Conservation (phyloP, 1,140 invertebrate species). For the Aphelenchoides besseyi region DNA sequence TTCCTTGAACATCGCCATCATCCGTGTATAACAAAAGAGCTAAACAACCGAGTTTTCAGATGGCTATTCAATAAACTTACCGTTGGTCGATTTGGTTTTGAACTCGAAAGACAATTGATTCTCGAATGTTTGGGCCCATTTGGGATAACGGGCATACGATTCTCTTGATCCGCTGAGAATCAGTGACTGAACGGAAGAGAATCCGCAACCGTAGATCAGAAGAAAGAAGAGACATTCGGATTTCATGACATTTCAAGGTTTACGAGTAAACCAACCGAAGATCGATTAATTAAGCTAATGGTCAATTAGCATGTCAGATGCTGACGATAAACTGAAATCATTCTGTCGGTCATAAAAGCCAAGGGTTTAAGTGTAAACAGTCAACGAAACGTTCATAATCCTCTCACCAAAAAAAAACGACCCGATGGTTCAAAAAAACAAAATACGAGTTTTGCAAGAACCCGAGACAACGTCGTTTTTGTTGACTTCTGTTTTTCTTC, state of each 20-base stretch:
- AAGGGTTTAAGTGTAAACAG: conserved; percentile 40
- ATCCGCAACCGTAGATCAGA: conserved; percentile 72
- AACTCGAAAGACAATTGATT: conserved; percentile 82
- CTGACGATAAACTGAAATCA: too few relatives aligned
- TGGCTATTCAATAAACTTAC: too few relatives aligned
- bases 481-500: too few relatives aligned
- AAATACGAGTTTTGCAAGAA: too few relatives aligned
- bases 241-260: conserved; percentile 23
- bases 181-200: background rate
- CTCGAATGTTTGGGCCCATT: conserved; percentile 62
- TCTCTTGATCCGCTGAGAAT: background rate
- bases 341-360: too few relatives aligned
- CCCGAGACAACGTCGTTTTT: too few relatives aligned
- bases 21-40: conserved; percentile 87
- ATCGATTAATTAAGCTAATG: too few relatives aligned
- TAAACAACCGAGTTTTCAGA: too few relatives aligned
- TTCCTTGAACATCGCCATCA: conserved; percentile 80
- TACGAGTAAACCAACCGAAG: too few relatives aligned
- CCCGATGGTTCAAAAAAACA: too few relatives aligned
- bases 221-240: conserved; percentile 64
- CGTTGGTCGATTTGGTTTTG: conserved; percentile 72
- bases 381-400: background rate
- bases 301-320: too few relatives aligned
- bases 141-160: conserved; percentile 41
- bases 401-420: too few relatives aligned